phyloP scores from a whole-genome alignment of 2,888 invertebrate genomes.

The Cheilosia vulpina region DNA sequence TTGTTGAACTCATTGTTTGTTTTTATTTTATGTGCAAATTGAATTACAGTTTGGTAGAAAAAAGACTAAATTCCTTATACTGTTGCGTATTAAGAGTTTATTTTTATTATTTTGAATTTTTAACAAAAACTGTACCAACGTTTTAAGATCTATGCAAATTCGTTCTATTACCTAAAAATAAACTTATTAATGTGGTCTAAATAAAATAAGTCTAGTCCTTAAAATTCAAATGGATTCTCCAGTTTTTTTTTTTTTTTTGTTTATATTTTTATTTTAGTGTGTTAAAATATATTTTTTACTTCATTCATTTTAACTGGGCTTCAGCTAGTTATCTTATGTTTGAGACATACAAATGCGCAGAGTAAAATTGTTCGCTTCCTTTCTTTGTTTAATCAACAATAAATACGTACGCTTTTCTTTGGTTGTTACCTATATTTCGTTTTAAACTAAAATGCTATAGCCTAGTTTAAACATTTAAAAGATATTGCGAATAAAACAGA shows the following conservation, averaged over 20 bases:
- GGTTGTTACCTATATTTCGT: conserved; percentile 41
- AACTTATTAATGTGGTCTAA: conserved; percentile 5
- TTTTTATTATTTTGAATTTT: conserved; percentile 10
- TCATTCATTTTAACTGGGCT: background rate
- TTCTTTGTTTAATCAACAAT: conserved; percentile 37
- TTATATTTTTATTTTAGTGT: background rate
- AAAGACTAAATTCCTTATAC: conserved; percentile 51
- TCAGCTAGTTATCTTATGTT: conserved; percentile 5
- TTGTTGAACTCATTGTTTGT: conserved; percentile 39
- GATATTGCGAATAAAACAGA: background rate
- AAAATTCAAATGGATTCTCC: background rate
- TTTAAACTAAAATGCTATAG: conserved; percentile 2
- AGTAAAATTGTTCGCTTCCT: conserved; percentile 18
- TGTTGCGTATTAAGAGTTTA: conserved; percentile 42
- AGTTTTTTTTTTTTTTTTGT: background rate
- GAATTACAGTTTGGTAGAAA: conserved; percentile 65
- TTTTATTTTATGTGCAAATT: conserved; percentile 50
- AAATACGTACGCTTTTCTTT: conserved; percentile 53
- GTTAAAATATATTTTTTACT: conserved; percentile 1
- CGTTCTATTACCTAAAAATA: conserved; percentile 25
- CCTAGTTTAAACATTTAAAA: conserved; percentile 7
- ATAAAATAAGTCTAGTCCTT: background rate
- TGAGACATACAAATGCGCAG: conserved; percentile 33
- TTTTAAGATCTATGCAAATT: conserved; percentile 40
- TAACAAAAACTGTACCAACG: conserved; percentile 31